phyloP scores from a whole-genome alignment of 1,140 invertebrate genomes.

The Harlomillsia oculata region DNA sequence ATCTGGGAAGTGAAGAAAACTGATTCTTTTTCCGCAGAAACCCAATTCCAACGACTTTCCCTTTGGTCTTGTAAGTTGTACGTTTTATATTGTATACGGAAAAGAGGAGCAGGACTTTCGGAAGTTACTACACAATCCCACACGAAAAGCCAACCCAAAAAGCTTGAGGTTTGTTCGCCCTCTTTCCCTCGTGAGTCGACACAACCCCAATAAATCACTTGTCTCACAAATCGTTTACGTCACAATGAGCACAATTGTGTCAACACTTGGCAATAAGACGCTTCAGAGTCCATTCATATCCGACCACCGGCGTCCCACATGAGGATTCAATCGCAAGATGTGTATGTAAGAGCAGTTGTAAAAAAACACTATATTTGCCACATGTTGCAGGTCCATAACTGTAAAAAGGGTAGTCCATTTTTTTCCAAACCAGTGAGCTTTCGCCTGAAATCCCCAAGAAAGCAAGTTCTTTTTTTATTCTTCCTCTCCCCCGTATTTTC shows the following conservation, averaged over 20 bases:
- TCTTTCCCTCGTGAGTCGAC: background rate
- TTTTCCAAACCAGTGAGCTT: constrained; percentile 12
- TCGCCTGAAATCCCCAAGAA: background rate
- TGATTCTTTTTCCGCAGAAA: no score
- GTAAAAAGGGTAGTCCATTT: constrained; percentile 12
- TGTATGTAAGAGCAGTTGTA: constrained; percentile 14
- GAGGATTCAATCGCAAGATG: constrained; percentile 6
- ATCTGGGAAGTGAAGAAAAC: no score
- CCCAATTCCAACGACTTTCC: no score
- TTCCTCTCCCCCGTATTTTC: constrained; percentile 12
- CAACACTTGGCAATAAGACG: constrained; percentile 22
- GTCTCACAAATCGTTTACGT: constrained; percentile 13
- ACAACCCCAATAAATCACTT: constrained; percentile 18
- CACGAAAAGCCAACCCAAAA: no score
- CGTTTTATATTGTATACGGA: no score
- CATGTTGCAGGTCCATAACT: constrained; percentile 34
- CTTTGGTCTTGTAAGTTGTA: no score
- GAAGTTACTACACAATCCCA: no score
- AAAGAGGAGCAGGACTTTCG: no score
- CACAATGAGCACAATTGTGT: constrained; percentile 22
- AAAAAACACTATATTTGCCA: constrained; percentile 34
- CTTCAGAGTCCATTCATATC: constrained; percentile 13
- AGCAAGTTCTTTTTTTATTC: constrained; percentile 19
- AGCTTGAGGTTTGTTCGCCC: background rate
- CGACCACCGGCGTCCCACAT: background rate